Evolutionary conservation across 2,888 invertebrate genomes (phyloP).

Genomic region (Acanthosoma haemorrhoidale): DNA sequence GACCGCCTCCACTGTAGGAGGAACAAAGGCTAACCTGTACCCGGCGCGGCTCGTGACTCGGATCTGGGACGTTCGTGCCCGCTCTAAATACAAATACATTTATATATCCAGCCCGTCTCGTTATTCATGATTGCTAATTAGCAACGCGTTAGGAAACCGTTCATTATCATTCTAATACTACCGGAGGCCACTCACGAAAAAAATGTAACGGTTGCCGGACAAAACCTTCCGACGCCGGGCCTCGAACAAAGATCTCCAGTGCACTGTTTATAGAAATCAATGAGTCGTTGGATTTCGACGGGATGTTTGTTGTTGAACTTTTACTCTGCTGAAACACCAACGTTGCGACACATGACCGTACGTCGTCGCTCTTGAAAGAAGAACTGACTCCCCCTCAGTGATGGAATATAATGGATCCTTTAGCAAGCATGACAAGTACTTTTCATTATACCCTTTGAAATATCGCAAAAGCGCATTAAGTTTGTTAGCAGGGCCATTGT

Average conservation of each 20-base stretch:
- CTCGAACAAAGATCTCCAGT: neutral
- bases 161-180: slow-evolving; percentile 9
- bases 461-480: neutral
- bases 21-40: slow-evolving; percentile 2
- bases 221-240: neutral
- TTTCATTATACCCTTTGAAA: slow-evolving; percentile 5
- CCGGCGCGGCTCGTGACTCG: neutral
- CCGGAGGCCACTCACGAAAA: slow-evolving; percentile 10
- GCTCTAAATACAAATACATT: slow-evolving; percentile 8
- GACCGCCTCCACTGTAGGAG: neutral
- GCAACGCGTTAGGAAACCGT: neutral
- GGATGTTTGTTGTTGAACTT: slow-evolving; percentile 6
- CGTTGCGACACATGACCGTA: neutral
- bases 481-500: neutral
- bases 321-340: neutral
- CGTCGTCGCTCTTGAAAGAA: slow-evolving; percentile 1
- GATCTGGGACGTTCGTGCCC: slow-evolving; percentile 6
- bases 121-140: slow-evolving; percentile 9
- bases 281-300: neutral
- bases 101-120: neutral
- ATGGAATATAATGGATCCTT: neutral
- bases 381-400: no score
- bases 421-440: neutral
- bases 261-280: slow-evolving; percentile 7
- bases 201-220: neutral